phyloP scores from a whole-genome alignment of 2,113 vertebrate species.

The Lepus europaeus region DNA sequence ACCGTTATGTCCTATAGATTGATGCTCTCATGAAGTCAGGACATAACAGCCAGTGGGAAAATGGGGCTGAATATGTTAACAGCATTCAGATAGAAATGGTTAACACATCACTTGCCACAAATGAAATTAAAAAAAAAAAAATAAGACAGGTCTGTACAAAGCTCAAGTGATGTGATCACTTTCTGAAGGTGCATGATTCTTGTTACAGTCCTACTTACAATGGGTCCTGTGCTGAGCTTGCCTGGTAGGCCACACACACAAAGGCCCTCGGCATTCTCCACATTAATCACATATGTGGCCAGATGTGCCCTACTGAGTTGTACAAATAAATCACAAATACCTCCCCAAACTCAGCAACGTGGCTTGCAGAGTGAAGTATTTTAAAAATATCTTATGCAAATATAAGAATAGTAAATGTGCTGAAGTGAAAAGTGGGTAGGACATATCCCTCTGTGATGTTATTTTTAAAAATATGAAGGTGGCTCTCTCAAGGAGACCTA shows the following conservation, averaged over 20 bases:
- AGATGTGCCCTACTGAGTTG: constrained; percentile 64
- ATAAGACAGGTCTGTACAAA: background rate
- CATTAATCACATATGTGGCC: constrained; percentile 67
- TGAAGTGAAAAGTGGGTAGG: background rate
- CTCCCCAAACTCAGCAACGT: constrained; percentile 58
- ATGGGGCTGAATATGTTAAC: too few species aligned
- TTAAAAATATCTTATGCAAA: constrained; percentile 51
- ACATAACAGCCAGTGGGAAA: background rate
- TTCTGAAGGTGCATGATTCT: background rate
- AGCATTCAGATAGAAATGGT: background rate
- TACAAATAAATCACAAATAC: constrained; percentile 77
- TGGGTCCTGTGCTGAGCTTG: background rate
- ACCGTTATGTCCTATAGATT: background rate
- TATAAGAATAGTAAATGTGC: constrained; percentile 17
- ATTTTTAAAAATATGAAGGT: constrained; percentile 31
- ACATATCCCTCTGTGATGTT: background rate
- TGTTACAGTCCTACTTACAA: background rate
- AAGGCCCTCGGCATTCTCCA: background rate
- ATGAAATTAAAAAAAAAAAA: background rate
- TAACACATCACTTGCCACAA: background rate
- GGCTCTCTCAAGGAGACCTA: constrained; percentile 53
- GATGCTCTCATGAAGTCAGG: background rate
- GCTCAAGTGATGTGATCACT: background rate
- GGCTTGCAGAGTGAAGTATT: constrained; percentile 48
- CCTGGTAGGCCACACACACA: background rate